phyloP scores from a whole-genome alignment of 1,140 invertebrate genomes.

The Mactra quadrangularis region DNA sequence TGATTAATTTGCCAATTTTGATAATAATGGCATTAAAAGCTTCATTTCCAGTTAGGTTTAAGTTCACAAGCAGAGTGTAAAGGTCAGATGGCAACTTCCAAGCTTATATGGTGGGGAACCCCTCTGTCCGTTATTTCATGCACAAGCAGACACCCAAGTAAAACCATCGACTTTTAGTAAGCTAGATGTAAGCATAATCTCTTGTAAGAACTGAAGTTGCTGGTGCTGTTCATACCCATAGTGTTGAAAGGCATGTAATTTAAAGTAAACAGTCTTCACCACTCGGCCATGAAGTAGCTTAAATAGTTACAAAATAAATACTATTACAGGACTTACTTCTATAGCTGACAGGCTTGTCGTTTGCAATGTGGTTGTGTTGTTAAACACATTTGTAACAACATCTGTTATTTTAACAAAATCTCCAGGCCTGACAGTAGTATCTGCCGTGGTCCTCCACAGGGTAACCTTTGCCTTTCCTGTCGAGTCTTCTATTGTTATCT shows the following conservation, averaged over 20 bases:
- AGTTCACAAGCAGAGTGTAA: slow-evolving; percentile 22
- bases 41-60: slow-evolving; percentile 20
- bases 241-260: slow-evolving; percentile 18
- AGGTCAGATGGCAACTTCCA: slow-evolving; percentile 17
- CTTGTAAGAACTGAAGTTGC: slow-evolving; percentile 7
- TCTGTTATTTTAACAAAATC: neutral
- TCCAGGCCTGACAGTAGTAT: neutral
- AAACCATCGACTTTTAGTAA: slow-evolving; percentile 22
- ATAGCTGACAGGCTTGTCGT: neutral
- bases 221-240: slow-evolving; percentile 21
- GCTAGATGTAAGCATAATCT: slow-evolving; percentile 6
- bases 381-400: neutral
- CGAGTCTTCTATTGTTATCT: neutral
- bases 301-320: slow-evolving; percentile 21
- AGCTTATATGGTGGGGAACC: slow-evolving; percentile 7
- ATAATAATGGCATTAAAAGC: slow-evolving; percentile 23
- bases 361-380: neutral
- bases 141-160: slow-evolving; percentile 17
- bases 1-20: slow-evolving; percentile 23
- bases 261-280: slow-evolving; percentile 15
- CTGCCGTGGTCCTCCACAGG: neutral
- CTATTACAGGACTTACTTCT: slow-evolving; percentile 2
- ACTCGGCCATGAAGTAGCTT: slow-evolving; percentile 14
- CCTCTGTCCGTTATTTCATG: slow-evolving; percentile 21
- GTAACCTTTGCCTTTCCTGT: neutral